A percentile compares a stretch with the other conserved stretches of the same genome.
Conservation (phyloP, 2,888 invertebrate genomes). For the Drosophila rubida region DNA sequence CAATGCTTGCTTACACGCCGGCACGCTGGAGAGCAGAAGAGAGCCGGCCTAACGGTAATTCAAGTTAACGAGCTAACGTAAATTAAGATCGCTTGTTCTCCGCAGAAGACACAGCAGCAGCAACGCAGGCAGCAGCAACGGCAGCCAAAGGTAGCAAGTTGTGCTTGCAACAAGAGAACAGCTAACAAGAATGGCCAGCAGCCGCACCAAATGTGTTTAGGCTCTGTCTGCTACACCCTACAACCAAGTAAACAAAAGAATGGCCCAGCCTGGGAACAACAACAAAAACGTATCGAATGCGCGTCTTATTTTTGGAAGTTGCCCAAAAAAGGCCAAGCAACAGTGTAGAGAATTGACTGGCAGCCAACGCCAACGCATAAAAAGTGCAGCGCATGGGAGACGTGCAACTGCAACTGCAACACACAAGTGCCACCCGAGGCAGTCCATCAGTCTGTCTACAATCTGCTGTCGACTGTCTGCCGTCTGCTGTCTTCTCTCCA, state of each 20-base stretch:
- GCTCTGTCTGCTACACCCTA: slow-evolving; percentile 33
- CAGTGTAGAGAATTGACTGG: slow-evolving; percentile 10
- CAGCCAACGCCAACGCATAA: slow-evolving; percentile 74
- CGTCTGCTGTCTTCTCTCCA: slow-evolving; percentile 35
- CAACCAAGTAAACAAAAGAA: slow-evolving; percentile 71
- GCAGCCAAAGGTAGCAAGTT: slow-evolving; percentile 47
- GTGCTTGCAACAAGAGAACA: slow-evolving; percentile 40
- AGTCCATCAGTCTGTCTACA: slow-evolving; percentile 26
- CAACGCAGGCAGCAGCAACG: slow-evolving; percentile 33
- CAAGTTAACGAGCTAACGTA: slow-evolving; percentile 80
- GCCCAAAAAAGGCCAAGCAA: slow-evolving; percentile 60
- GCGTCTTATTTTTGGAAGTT: slow-evolving; percentile 56
- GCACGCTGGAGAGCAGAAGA: slow-evolving; percentile 68
- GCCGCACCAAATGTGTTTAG: slow-evolving; percentile 57
- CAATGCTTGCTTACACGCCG: no score
- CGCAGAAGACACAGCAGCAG: slow-evolving; percentile 27
- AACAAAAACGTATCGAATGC: slow-evolving; percentile 39
- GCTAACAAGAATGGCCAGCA: neutral
- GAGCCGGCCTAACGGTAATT: slow-evolving; percentile 73
- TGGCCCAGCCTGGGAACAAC: slow-evolving; percentile 33
- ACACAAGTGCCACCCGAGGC: slow-evolving; percentile 34
- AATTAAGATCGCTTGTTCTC: slow-evolving; percentile 80
- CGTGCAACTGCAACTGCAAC: slow-evolving; percentile 38
- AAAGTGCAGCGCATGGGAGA: slow-evolving; percentile 46
- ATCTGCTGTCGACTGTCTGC: no score